Conservation (phyloP, 2,797 vertebrate genomes). For the Leucoraja ocellata region DNA sequence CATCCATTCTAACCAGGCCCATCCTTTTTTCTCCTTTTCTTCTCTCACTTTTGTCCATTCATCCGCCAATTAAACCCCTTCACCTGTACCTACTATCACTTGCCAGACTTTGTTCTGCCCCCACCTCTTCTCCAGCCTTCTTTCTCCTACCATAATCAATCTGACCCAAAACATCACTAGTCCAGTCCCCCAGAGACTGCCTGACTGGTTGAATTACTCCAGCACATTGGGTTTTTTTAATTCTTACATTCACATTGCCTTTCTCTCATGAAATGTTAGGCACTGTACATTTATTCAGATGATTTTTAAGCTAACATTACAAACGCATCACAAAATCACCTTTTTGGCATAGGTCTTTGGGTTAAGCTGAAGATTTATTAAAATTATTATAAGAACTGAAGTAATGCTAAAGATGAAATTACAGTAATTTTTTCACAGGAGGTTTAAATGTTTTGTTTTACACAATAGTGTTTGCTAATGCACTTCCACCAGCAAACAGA, state of each 20-base stretch:
- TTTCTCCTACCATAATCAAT: too few species aligned
- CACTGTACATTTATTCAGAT: background rate
- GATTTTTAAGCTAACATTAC: background rate
- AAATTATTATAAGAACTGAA: background rate
- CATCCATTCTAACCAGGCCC: too few species aligned
- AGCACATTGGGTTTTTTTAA: too few species aligned
- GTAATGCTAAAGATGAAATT: background rate
- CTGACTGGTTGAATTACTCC: too few species aligned
- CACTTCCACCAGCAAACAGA: slow-evolving; percentile 49
- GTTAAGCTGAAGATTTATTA: background rate
- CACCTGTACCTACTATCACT: too few species aligned
- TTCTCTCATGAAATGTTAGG: background rate
- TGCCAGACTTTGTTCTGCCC: too few species aligned
- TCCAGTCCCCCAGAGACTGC: too few species aligned
- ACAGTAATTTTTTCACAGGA: background rate
- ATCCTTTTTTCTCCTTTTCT: too few species aligned
- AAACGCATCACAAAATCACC: background rate
- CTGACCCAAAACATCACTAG: too few species aligned
- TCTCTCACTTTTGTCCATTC: too few species aligned
- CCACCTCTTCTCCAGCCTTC: too few species aligned
- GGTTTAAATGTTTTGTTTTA: background rate
- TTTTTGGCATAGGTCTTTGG: background rate
- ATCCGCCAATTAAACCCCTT: too few species aligned
- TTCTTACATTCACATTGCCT: background rate
- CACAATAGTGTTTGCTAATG: slow-evolving; percentile 36